Conservation (phyloP, 2,888 invertebrate genomes). For the Phyto melanocephala region DNA sequence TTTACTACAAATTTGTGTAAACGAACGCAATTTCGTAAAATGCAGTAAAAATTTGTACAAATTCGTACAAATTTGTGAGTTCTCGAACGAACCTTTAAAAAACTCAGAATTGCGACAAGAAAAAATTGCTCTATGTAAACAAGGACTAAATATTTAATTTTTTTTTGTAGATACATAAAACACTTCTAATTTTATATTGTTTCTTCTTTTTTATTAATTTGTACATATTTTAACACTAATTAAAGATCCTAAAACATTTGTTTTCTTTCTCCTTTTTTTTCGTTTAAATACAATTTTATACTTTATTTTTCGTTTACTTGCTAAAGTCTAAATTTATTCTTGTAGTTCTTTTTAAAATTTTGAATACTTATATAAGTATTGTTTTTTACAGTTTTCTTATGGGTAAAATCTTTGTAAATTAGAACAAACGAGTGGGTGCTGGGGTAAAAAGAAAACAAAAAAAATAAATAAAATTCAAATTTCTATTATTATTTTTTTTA, state of each 20-base stretch:
- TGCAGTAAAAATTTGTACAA: no score
- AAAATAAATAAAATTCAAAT: constrained; percentile 40
- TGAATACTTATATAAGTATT: constrained; percentile 23
- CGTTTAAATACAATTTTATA: constrained; percentile 40
- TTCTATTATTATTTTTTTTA: background rate
- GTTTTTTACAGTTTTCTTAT: constrained; percentile 3
- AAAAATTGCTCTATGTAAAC: no score
- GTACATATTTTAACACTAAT: constrained; percentile 65
- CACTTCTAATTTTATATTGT: background rate
- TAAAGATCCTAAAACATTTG: constrained; percentile 60
- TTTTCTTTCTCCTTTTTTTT: constrained; percentile 28
- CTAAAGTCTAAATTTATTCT: constrained; percentile 48
- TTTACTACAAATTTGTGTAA: no score
- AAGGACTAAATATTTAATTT: no score
- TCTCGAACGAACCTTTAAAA: no score
- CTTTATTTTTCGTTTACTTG: constrained; percentile 1
- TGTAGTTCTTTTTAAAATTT: constrained; percentile 41
- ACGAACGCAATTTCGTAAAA: no score
- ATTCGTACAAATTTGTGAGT: no score
- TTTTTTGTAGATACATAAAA: no score
- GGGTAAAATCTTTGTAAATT: constrained; percentile 9
- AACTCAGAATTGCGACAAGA: no score
- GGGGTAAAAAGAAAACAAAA: background rate
- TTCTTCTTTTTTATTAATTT: constrained; percentile 54
- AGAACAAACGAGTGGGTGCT: constrained; percentile 24